Conservation (phyloP, 2,113 vertebrate species). For the Tamias sibiricus region DNA sequence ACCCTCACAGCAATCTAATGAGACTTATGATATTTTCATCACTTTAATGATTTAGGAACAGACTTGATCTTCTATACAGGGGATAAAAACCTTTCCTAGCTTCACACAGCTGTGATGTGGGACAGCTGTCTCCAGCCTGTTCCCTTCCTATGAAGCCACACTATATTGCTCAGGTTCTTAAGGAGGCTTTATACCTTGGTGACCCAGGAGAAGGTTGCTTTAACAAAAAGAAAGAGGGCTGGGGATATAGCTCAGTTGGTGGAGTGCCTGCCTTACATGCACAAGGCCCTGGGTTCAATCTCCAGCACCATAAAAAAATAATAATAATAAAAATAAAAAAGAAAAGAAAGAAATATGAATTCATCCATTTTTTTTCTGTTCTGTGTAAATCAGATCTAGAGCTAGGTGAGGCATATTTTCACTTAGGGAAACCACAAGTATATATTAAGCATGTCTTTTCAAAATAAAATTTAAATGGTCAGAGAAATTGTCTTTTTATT, state of each 20-base stretch:
- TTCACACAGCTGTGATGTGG: background rate
- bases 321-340: no score
- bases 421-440: background rate
- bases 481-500: background rate
- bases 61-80: background rate
- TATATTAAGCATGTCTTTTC: background rate
- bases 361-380: background rate
- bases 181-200: no score
- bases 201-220: background rate
- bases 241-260: no score
- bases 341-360: background rate
- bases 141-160: background rate
- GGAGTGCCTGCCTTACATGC: no score
- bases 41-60: no score
- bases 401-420: background rate
- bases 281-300: no score
- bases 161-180: background rate
- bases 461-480: background rate
- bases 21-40: background rate
- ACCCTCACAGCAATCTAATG: background rate
- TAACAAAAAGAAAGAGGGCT: background rate
- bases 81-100: background rate
- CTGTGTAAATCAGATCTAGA: background rate
- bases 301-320: no score
- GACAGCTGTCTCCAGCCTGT: background rate